A percentile compares a stretch with the other conserved stretches of the same genome.
Evolutionary conservation across 2,113 vertebrate species (phyloP).

Genomic region (Sialia sialis): DNA sequence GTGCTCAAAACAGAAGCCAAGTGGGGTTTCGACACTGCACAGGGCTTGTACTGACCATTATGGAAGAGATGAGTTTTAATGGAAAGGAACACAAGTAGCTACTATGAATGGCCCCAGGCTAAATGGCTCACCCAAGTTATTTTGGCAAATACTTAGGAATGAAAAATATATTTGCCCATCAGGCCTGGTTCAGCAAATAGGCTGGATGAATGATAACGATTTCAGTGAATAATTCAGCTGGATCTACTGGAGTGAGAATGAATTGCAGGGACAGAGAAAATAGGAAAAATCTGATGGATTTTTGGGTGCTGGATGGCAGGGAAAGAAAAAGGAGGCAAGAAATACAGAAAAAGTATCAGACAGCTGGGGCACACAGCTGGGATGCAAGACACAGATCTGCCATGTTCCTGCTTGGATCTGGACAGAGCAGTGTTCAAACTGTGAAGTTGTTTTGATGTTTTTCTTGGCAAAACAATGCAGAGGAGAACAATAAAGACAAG

Average conservation of each 20-base stretch:
- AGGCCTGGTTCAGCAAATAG: background rate
- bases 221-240: slow-evolving; percentile 37
- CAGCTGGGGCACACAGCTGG: background rate
- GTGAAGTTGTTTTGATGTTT: background rate
- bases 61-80: background rate
- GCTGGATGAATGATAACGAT: slow-evolving; percentile 7
- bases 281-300: background rate
- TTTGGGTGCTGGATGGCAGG: background rate
- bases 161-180: slow-evolving; percentile 12
- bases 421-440: background rate
- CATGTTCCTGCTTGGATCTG: background rate
- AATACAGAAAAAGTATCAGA: background rate
- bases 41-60: background rate
- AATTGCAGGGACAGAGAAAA: background rate
- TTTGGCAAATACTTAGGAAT: slow-evolving; percentile 37
- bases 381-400: background rate
- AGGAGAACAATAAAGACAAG: background rate
- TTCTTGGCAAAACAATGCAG: background rate
- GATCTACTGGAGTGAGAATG: background rate
- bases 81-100: background rate
- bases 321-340: background rate
- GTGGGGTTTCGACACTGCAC: background rate
- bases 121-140: slow-evolving; percentile 19
- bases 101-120: background rate
- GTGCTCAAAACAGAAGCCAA: background rate